A percentile compares a stretch with the other conserved stretches of the same genome.
Evolutionary conservation across 2,113 vertebrate species (phyloP).

Genomic region (Sphaerodactylus townsendi): DNA sequence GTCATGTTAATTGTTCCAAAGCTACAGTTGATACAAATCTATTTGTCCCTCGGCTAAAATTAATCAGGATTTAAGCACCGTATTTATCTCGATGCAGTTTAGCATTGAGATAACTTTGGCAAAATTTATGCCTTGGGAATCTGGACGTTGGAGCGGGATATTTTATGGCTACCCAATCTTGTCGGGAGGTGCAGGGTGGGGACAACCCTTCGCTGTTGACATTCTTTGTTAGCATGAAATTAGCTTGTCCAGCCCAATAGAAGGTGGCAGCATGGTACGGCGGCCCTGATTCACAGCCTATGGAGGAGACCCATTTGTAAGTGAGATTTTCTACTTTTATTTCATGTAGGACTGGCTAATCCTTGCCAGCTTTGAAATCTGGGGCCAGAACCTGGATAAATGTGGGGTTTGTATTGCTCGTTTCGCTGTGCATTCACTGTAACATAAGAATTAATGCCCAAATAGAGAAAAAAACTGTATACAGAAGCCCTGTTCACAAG

Average conservation of each 20-base stretch:
- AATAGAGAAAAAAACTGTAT: too few relatives aligned
- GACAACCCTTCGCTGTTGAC: slow-evolving; percentile 30
- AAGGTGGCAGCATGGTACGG: not conserved
- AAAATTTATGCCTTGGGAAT: slow-evolving; percentile 43
- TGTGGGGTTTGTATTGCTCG: too few relatives aligned
- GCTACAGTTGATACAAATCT: slow-evolving; percentile 66
- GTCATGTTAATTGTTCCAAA: slow-evolving; percentile 63
- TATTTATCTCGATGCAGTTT: slow-evolving; percentile 58
- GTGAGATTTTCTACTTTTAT: not conserved
- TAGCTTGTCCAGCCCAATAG: slow-evolving; percentile 47
- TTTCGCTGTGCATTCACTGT: too few relatives aligned
- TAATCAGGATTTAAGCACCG: slow-evolving; percentile 64
- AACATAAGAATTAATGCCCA: too few relatives aligned
- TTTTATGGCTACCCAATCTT: slow-evolving; percentile 23
- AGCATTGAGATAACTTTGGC: slow-evolving; percentile 42
- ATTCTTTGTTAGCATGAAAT: slow-evolving; percentile 41
- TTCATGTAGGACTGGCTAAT: not conserved
- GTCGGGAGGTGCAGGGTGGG: slow-evolving; percentile 31
- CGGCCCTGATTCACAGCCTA: not conserved
- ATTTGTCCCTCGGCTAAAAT: slow-evolving; percentile 70
- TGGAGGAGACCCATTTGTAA: not conserved
- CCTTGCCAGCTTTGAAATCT: not conserved
- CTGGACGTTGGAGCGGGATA: not conserved
- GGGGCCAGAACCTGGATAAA: too few relatives aligned
- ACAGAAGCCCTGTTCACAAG: too few relatives aligned